These are phyloP conservation scores for Prunella strophiata DNA, from an alignment of 2,797 vertebrate species.

Conservation along the genomic window DNA sequence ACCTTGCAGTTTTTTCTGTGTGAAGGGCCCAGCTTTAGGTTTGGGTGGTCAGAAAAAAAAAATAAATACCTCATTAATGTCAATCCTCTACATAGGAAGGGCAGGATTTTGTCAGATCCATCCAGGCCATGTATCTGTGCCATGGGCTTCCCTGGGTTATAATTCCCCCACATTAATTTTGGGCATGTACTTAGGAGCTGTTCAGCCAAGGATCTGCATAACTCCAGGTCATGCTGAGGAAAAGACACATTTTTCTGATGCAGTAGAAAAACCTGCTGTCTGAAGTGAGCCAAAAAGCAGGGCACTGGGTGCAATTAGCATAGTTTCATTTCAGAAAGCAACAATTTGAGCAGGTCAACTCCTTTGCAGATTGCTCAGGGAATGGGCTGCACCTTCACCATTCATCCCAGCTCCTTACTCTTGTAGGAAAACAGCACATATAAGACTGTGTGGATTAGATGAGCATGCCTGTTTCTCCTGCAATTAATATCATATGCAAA, in stretches of 20 bases:
- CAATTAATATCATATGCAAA: conserved; percentile 55
- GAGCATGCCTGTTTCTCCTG: neutral
- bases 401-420: neutral
- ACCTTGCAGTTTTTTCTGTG: neutral
- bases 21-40: neutral
- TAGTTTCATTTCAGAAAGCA: neutral
- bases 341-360: neutral
- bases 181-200: neutral
- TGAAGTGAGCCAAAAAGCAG: neutral
- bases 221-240: neutral
- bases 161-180: neutral
- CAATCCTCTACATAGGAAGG: neutral
- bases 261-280: neutral
- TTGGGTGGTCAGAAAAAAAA: neutral
- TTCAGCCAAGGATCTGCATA: neutral
- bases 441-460: neutral
- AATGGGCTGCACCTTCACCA: neutral
- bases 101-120: neutral
- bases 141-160: neutral
- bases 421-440: neutral
- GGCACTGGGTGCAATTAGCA: neutral
- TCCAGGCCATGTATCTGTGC: neutral
- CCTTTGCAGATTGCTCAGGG: neutral
- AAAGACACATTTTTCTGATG: neutral
- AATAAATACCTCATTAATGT: neutral